Percentiles rank a stretch among this genome's conserved stretches.
Evolutionary conservation across 2,113 vertebrate species (phyloP).

Genomic region (Myxocyprinus asiaticus): DNA sequence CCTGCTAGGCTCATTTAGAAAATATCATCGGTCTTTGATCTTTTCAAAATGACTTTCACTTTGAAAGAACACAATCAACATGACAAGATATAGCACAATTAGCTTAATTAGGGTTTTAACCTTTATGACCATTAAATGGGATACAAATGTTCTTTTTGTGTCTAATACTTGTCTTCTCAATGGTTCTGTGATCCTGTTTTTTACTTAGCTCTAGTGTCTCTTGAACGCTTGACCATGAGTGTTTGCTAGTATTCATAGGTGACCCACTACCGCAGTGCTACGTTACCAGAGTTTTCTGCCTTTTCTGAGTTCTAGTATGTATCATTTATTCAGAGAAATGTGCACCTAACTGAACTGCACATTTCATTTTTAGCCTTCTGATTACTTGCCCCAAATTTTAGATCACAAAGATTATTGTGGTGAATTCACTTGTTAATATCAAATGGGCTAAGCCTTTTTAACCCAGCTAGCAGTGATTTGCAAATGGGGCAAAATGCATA

Average conservation of each 20-base stretch:
- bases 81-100: not conserved
- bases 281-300: not conserved
- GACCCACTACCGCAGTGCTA: not conserved
- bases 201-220: slow-evolving; percentile 37
- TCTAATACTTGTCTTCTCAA: slow-evolving; percentile 34
- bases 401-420: not conserved
- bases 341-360: slow-evolving; percentile 38
- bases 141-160: not conserved
- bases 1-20: not conserved
- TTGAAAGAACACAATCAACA: not conserved
- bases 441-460: too few relatives aligned
- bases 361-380: not conserved
- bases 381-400: not conserved
- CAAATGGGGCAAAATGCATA: not conserved
- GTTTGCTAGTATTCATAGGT: slow-evolving; percentile 24
- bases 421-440: not conserved
- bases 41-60: not conserved
- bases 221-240: not conserved
- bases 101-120: not conserved
- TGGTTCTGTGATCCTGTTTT: slow-evolving; percentile 35
- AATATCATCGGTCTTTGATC: not conserved
- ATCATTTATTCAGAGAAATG: not conserved
- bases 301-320: not conserved
- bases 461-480: not conserved
- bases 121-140: not conserved